Base-by-base conservation (phyloP, 2,888 invertebrate species). In the Rhopalosiphum nymphaeae region DNA sequence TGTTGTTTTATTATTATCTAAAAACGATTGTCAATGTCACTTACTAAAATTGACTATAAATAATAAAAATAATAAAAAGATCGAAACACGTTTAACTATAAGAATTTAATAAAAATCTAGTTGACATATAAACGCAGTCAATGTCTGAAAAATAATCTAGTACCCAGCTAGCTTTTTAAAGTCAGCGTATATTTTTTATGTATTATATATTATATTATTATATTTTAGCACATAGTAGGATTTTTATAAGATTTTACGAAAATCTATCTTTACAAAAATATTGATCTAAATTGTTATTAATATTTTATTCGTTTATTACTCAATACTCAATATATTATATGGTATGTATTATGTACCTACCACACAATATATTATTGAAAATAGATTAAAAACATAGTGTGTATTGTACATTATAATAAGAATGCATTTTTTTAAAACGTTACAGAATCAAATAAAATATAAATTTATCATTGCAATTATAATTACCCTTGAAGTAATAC, bases 91-190 rank as follows among this genome's bases (percentile, higher is more conserved):
- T 89, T 42, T 53, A 11, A 67, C 92, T 29, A 25, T 42, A 87
- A 92, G 92, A 92, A 92, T 92, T 92, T 92, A 92, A 92, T 92
- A 92, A 88, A 88, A 92, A 92, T 56, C 44, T 26, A 92, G 26
- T 29, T 46, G 46, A 85, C 57, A 87, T 61, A 61, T 87, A 86
- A n/a, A 61, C 25, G 21, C 61, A 90, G 42, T 11, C 25, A n/a
- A 88, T 88, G 88, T 53, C n/a, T 56, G 78, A 29, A 89, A 89
- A 53, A 78, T 92, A 92, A 88, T 92, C 53, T 67, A 78, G 92
- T 88, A 88, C n/a, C 42, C 26, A 49, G 21, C 53, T 87, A 49
- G 21, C 53, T 87, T 92, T 92, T 78, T 44, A 29, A 86, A 88
- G 67, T 92, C 49, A 10, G 36, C 3, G 44, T 87, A 78, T 49